Percentiles rank a stretch among this genome's conserved stretches.
Conservation (phyloP, 2,113 vertebrate genomes). For the Dendropsophus ebraccatus region DNA sequence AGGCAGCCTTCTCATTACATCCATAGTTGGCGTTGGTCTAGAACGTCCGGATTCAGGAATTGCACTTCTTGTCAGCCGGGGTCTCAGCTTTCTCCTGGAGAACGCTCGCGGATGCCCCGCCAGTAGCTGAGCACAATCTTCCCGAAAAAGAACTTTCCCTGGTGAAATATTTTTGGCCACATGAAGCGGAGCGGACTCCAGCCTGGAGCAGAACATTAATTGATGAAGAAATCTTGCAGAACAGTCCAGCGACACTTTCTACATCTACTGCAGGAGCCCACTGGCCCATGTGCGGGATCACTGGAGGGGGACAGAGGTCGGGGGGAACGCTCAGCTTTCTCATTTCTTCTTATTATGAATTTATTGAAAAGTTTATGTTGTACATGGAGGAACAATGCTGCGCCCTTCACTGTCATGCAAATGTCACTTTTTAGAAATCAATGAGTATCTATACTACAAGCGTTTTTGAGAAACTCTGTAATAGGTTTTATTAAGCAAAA, state of each 20-base stretch:
- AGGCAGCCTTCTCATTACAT: not conserved
- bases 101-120: no score
- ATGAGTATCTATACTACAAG: no score
- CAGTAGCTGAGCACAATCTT: constrained; percentile 52
- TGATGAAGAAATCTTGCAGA: not conserved
- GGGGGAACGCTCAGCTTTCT: no score
- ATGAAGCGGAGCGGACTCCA: not conserved
- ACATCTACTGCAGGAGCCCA: not conserved
- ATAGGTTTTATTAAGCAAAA: no score
- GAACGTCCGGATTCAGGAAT: not conserved
- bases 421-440: no score
- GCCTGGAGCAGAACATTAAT: not conserved
- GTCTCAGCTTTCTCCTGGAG: constrained; percentile 69
- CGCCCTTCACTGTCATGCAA: no score
- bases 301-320: not conserved
- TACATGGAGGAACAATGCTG: no score
- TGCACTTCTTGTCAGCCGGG: not conserved
- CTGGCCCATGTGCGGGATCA: not conserved
- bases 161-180: not conserved
- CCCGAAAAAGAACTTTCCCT: not conserved
- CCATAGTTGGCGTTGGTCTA: not conserved
- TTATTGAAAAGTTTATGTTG: no score
- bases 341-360: no score
- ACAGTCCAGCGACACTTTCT: not conserved
- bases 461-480: no score